Base-by-base conservation (phyloP, 2,888 invertebrate genomes). In the Julus scandinavius region DNA sequence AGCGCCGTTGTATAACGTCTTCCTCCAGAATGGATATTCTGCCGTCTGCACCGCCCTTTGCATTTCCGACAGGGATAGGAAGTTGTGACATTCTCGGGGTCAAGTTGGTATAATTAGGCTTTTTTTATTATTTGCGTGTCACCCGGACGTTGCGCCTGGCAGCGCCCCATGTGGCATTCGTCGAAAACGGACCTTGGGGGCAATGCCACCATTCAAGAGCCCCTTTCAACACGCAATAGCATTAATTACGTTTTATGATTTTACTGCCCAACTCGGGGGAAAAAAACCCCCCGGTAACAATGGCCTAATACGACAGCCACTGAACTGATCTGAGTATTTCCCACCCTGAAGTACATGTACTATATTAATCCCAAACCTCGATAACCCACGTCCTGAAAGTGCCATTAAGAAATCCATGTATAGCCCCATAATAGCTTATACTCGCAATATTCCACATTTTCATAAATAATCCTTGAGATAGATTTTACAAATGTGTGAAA, bases 91-190 rank as follows among this genome's bases (percentile, higher is more conserved):
- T 58, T 58, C 17, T 2, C 58, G 58, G 54, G 58, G 58, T 58
- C 58, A 58, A 58, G 58, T 58, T 17, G 58, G 58, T 58, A 58
- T 58, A 58, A 58, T 58, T 58, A n/a, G 58, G 58, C 17, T 58
- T 58, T 45, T 45, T 45, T 58, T n/a, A n/a, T 58, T n/a, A 58
- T 17, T 15, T n/a, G n/a, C n/a, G 58, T 58, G 58, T n/a, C 58
- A 58, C 58, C 58, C 58, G 58, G 58, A 58, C 17, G 58, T 58
- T 58, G 58, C 58, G 58, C 58, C 58, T 17, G 17, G 58, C 58
- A 58, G 58, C 58, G 58, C 58, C 58, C 58, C 58, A 58, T 58
- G 58, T 58, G 58, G 58, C 58, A 17, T 15, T 45, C n/a, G 17
- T n/a, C 58, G 58, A 58, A 58, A 58, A 58, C 41, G 58, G 58